Evolutionary conservation across 2,113 vertebrate species (phyloP).

Genomic region (Eleginops maclovinus): DNA sequence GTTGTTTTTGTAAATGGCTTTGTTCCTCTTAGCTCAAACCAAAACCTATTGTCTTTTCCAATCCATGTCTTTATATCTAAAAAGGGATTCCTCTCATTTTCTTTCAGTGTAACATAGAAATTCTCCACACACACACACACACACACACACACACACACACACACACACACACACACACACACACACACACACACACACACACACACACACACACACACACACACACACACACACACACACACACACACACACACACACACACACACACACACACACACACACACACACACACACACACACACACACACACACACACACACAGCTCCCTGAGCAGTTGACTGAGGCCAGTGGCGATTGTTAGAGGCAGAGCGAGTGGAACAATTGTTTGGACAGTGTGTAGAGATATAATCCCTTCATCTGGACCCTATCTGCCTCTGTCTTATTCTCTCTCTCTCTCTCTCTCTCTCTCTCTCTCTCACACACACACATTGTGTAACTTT

Average conservation of each 20-base stretch:
- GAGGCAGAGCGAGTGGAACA: constrained; percentile 61
- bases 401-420: constrained; percentile 78
- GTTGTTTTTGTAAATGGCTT: too few species aligned
- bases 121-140: background rate
- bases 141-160: constrained; percentile 21
- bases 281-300: constrained; percentile 24
- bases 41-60: constrained; percentile 17
- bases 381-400: constrained; percentile 71
- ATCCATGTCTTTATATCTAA: constrained; percentile 14
- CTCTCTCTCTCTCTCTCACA: background rate
- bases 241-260: background rate
- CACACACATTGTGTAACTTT: constrained; percentile 28
- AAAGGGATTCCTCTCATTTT: constrained; percentile 8
- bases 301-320: constrained; percentile 19
- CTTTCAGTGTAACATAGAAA: constrained; percentile 26
- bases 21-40: background rate
- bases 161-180: constrained; percentile 27
- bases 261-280: constrained; percentile 28
- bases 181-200: constrained; percentile 24
- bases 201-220: constrained; percentile 2
- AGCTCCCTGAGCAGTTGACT: constrained; percentile 41
- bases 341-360: constrained; percentile 61
- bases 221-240: constrained; percentile 21
- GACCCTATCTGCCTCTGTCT: constrained; percentile 50
- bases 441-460: constrained; percentile 42